Base-by-base conservation (phyloP, 35 echinoderm and acorn worm species). In the Chiridota heheva region DNA sequence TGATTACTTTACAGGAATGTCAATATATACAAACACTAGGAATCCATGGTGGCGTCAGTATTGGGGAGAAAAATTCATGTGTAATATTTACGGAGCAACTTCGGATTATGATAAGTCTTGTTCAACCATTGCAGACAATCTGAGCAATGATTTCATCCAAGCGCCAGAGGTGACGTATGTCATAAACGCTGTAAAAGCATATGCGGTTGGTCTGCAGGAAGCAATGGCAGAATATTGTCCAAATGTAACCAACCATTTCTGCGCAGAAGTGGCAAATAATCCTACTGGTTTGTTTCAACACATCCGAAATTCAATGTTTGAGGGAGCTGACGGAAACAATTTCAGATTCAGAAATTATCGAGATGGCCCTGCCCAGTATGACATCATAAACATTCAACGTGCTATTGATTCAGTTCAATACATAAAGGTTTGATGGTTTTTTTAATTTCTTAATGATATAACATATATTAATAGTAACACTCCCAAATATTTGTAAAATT, bases 21-120 rank as follows among this genome's bases (percentile, higher is more conserved):
- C 34, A 36, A 13, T 66, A n/a, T 91, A 97, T 44, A 45, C 2
- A 40, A 97, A 97, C 40, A 31, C 32, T 32, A 70, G 88, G 16
- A 97, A 97, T 59, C 94, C 94, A 6, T 97, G 94, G 94, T 97
- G 88, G 84, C 64, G 46, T 28, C 38, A 79, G 5, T 97, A 61
- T 30, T 79, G 72, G 20, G 84, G 80, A 28, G 79, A 91, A 16
- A 83, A 25, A 36, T 91, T 91, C 36, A 6, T 88, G 63, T 97
- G 94, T 45, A 87, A 91, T 25, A 48, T 88, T 2, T 66, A 70
- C 18, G 44, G 55, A 22, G 74, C 72, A 48, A 60, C 44, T 49
- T 33, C 57, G 16, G 5, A 45, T 2, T 82, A 79, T 29, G 81
- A 87, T 20, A 42, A 0, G 28, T 62, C 33, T 12, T 87, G 84